Evolutionary conservation across 1,140 invertebrate species (phyloP), one percentile per base, ranked within the genome.

Genomic region (Cherax quadricarinatus): DNA sequence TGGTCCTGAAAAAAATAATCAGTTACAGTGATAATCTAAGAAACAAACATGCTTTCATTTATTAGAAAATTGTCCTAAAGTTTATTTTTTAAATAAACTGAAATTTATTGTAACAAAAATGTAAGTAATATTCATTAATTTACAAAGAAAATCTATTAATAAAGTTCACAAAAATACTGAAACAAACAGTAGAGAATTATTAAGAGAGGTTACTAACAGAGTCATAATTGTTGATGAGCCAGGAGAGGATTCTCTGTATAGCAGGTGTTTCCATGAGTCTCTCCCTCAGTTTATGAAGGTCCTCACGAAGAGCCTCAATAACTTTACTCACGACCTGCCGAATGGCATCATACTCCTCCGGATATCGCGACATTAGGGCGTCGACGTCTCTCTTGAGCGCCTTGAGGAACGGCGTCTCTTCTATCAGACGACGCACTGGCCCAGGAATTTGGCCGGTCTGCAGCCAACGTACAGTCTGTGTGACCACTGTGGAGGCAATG

Each of bases 391-490:
- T 75, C 70, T 75, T 75, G 7, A 75, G 9, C 2, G 10, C 16
- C n/a, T 21, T 75, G 70, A 30, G 30, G 70, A 75, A 10, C 24
- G 7, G 24, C n/a, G 70, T 75, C 4, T 6, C 0, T 30, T 75
- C n/a, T 21, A 83, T 2, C 66, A 83, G 24, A 30, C 66, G 60
- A 78, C 66, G 88, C 10, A 90, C n/a, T 7, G 66, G 14, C 41
- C 78, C 48, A 18, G 81, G 81, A 24, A 10, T 41, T 0, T 89
- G 53, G 18, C 88, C 88, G 4, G 88, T 89, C 24, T 89, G 10
- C 48, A 83, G 5, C 62, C 80, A 70, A 5, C 66, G 87, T 21
- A 16, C 78, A 30, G n/a, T 49, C 48, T 66, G 12, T 66, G 4
- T 12, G 41, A 82, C 87, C 62, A 24, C 87, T 89, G 53, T 66